phyloP scores from a whole-genome alignment of 2,113 vertebrate genomes.

The Anguilla rostrata region DNA sequence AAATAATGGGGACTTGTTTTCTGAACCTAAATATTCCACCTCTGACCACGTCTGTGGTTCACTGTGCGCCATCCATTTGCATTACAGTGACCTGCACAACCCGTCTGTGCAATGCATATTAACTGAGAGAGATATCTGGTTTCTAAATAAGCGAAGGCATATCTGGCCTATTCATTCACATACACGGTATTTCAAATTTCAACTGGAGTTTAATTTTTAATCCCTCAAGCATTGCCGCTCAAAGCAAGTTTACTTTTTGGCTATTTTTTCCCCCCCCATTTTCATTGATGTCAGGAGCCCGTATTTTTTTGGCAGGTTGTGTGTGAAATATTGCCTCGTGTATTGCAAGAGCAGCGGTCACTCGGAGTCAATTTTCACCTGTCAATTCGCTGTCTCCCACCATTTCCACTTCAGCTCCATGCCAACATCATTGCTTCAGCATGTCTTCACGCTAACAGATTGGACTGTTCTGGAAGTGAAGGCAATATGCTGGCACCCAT shows the following conservation, averaged over 20 bases:
- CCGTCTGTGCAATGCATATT: neutral
- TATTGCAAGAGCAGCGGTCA: conserved; percentile 42
- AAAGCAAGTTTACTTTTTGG: neutral
- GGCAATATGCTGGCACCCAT: conserved; percentile 32
- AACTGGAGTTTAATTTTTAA: conserved; percentile 26
- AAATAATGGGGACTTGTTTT: too few relatives aligned
- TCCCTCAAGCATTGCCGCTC: conserved; percentile 31
- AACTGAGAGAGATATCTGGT: neutral
- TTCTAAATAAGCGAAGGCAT: neutral
- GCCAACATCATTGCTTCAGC: conserved; percentile 23
- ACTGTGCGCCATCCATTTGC: neutral
- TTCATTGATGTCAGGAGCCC: conserved; percentile 1
- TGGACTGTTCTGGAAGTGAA: conserved; percentile 35
- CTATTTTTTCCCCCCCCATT: neutral
- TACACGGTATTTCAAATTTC: neutral
- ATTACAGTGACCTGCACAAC: neutral
- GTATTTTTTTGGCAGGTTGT: conserved; percentile 29
- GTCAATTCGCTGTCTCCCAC: conserved; percentile 42
- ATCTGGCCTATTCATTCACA: neutral
- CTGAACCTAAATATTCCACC: too few relatives aligned
- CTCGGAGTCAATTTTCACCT: conserved; percentile 57
- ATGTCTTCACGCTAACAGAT: conserved; percentile 41
- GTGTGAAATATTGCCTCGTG: conserved; percentile 40
- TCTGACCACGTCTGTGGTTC: neutral
- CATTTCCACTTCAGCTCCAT: conserved; percentile 22